Evolutionary conservation across 2,113 vertebrate species (phyloP).

Genomic region (Hepsetus odoe): DNA sequence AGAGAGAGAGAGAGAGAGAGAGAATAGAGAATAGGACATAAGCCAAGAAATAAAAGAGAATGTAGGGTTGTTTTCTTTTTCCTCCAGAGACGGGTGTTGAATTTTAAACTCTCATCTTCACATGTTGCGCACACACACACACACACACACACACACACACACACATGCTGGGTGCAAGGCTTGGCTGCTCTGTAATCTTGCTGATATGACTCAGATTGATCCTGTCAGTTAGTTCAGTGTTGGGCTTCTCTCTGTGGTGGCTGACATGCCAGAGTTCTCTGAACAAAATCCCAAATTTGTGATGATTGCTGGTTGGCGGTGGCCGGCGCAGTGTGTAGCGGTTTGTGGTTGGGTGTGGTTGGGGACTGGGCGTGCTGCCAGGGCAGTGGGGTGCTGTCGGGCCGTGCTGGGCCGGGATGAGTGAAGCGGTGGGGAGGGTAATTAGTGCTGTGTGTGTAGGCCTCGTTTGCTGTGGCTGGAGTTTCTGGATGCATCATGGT

Average conservation of each 20-base stretch:
- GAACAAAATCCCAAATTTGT: constrained; percentile 44
- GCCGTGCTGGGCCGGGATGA: neutral
- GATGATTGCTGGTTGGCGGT: constrained; percentile 42
- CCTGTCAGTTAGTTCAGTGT: constrained; percentile 1
- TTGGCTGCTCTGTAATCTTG: neutral
- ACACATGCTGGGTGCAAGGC: neutral
- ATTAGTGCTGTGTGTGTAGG: constrained; percentile 21
- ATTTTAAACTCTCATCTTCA: too few relatives aligned
- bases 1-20: too few relatives aligned
- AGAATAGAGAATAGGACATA: too few relatives aligned
- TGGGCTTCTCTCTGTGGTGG: constrained; percentile 17
- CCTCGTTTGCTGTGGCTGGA: neutral
- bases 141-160: too few relatives aligned
- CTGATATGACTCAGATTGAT: constrained; percentile 12
- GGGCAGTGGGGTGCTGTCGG: constrained; percentile 21
- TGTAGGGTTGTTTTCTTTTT: too few relatives aligned
- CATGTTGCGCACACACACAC: too few relatives aligned
- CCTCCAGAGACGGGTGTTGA: too few relatives aligned
- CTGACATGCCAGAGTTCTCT: constrained; percentile 33
- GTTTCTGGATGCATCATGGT: constrained; percentile 11
- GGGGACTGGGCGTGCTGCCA: constrained; percentile 20
- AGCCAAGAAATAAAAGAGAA: too few relatives aligned
- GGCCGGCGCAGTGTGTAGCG: constrained; percentile 37
- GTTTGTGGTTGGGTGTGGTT: constrained; percentile 53
- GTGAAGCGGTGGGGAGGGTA: constrained; percentile 9